Percentiles rank a stretch among this genome's conserved stretches.
Conservation (phyloP, 2,113 vertebrate species). For the Xerus inauris region DNA sequence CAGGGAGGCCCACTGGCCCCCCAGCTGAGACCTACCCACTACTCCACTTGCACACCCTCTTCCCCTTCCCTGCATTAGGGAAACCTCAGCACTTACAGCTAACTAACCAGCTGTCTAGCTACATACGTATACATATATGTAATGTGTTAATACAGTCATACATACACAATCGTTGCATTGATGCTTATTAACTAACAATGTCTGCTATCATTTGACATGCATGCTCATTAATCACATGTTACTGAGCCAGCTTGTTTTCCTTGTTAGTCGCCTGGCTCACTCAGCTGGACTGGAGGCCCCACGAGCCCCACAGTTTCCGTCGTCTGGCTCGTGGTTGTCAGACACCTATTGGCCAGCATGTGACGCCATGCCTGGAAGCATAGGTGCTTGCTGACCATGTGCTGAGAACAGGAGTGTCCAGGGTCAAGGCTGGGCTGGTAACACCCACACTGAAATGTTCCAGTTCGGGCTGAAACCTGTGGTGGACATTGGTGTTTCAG, state of each 20-base stretch:
- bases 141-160: not conserved
- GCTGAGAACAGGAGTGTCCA: not conserved
- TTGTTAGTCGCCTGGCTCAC: not conserved
- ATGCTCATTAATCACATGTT: not conserved
- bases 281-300: not conserved
- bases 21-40: not conserved
- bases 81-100: not conserved
- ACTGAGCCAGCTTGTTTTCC: not conserved
- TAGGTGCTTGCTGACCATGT: not conserved
- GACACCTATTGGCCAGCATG: not conserved
- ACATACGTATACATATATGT: not conserved
- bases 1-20: not conserved
- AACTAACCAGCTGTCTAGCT: not conserved
- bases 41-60: rapidly evolving
- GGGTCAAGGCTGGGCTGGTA: not conserved
- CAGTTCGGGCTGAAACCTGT: not conserved
- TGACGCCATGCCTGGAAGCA: not conserved
- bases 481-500: not conserved
- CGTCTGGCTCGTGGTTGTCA: not conserved
- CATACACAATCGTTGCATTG: not conserved
- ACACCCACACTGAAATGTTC: not conserved
- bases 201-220: not conserved
- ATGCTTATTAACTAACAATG: not conserved
- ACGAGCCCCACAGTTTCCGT: not conserved
- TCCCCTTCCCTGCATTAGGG: not conserved